Evolutionary conservation across 2,888 invertebrate genomes (phyloP), one percentile per base, ranked within the genome.

Genomic region (Achlya flavicornis): DNA sequence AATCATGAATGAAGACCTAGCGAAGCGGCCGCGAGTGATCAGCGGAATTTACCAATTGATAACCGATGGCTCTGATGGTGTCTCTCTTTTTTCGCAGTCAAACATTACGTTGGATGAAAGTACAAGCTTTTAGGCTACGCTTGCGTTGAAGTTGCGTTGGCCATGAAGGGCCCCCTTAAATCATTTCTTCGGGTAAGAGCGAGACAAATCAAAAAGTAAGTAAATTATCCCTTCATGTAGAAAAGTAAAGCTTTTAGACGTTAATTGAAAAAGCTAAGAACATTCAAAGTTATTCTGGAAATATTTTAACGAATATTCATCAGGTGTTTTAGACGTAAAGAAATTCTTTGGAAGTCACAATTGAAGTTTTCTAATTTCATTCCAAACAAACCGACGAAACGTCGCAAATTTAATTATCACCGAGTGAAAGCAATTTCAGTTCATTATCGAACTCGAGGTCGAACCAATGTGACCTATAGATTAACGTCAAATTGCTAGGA

Each of bases 361-460:
- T 72, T 77, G 66, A 82, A 87, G 79, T 86, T 86, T 84, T 79
- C 75, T 83, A 84, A 86, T 87, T 82, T 81, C 67, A 66, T 72
- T 64, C 67, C 66, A 70, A 74, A 73, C 72, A 69, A 19, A 53
- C 73, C 66, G 74, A 53, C 19, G 68, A 77, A 80, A 79, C 68
- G 79, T 78, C 77, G 72, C 74, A 74, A 83, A 82, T 84, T 82
- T 81, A 83, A 84, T 85, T 84, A 85, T 76, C 71, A 75, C 62
- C 63, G 68, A 62, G 58, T 64, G 62, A 58, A 63, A 64, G 60
- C 62, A 63, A 64, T 69, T 71, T 26, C n/a, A 38, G 58, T 61
- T 33, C 46, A 63, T 61, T 58, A 43, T 63, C 33, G 57, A 53
- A 53, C 61, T 35, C 60, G 61, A 64, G 57, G 53, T 63, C 11